A percentile compares a stretch with the other conserved stretches of the same genome.
Conservation (phyloP, 2,888 invertebrate species). For the Corbicula japonica region DNA sequence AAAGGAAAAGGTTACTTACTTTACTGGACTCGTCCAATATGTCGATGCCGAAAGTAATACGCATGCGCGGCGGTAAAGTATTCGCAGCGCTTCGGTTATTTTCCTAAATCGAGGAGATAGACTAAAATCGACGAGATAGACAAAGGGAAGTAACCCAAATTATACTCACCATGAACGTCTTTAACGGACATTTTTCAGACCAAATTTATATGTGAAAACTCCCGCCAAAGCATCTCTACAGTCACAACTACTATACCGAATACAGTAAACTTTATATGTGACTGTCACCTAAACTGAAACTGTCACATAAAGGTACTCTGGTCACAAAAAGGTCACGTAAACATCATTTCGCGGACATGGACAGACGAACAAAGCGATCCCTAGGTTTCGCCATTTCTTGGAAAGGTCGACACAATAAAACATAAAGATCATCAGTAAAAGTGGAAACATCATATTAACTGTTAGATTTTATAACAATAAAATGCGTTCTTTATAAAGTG, state of each 20-base stretch:
- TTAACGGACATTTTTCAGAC: slow-evolving; percentile 1
- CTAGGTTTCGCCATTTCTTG: too few relatives aligned
- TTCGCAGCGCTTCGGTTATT: slow-evolving; percentile 1
- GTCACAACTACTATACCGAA: not conserved
- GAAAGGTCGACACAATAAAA: too few relatives aligned
- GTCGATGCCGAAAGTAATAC: not conserved
- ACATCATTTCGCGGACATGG: too few relatives aligned
- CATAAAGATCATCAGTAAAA: too few relatives aligned
- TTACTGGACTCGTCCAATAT: slow-evolving; percentile 1
- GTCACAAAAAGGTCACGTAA: not conserved
- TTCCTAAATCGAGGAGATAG: too few relatives aligned
- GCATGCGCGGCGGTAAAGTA: slow-evolving; percentile 1
- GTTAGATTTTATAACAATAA: too few relatives aligned
- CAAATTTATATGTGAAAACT: not conserved
- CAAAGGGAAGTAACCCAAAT: not conserved
- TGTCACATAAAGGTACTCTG: slow-evolving; percentile 2
- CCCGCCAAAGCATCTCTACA: slow-evolving; percentile 1
- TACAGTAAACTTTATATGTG: not conserved
- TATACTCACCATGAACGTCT: not conserved
- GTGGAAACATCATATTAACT: too few relatives aligned
- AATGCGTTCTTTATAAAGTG: too few relatives aligned
- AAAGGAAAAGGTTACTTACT: slow-evolving; percentile 1
- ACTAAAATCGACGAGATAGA: slow-evolving; percentile 1
- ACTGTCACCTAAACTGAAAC: slow-evolving; percentile 1
- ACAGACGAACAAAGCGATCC: too few relatives aligned